Evolutionary conservation across 2,113 vertebrate species (phyloP).

Genomic region (Vulpes ferrilata): DNA sequence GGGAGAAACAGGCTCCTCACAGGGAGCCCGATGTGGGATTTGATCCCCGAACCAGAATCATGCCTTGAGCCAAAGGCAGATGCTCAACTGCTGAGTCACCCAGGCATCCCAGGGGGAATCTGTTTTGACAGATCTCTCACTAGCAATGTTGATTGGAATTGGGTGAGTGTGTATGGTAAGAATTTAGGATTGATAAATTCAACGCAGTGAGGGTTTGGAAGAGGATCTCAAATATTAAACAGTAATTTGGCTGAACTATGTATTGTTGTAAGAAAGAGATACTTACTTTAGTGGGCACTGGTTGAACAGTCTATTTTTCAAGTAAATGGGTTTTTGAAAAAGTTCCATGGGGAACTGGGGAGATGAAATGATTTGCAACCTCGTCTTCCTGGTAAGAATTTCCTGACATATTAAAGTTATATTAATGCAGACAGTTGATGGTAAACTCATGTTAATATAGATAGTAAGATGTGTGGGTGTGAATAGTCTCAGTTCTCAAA

Average conservation of each 20-base stretch:
- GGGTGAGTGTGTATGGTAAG: not conserved
- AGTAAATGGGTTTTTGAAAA: not conserved
- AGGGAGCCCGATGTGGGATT: too few species aligned
- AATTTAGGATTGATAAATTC: not conserved
- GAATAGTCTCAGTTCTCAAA: not conserved
- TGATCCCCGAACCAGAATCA: too few species aligned
- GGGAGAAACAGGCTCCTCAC: too few species aligned
- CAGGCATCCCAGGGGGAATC: not conserved
- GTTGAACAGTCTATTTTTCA: not conserved
- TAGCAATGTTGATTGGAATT: not conserved
- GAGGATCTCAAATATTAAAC: not conserved
- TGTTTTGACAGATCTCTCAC: not conserved
- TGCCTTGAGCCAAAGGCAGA: too few species aligned
- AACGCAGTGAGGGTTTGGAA: not conserved
- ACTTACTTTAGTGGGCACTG: not conserved
- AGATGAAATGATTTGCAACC: not conserved
- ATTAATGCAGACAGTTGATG: not conserved
- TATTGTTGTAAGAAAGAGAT: slow-evolving; percentile 9
- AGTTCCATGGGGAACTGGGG: not conserved
- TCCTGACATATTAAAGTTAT: slow-evolving; percentile 3
- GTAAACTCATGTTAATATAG: not conserved
- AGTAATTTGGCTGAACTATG: not conserved
- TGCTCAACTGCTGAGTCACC: too few species aligned
- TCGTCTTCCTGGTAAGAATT: not conserved
- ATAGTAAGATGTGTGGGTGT: not conserved